Evolutionary conservation across 2,797 vertebrate species (phyloP).

Genomic region (Leptatherina wallacei): DNA sequence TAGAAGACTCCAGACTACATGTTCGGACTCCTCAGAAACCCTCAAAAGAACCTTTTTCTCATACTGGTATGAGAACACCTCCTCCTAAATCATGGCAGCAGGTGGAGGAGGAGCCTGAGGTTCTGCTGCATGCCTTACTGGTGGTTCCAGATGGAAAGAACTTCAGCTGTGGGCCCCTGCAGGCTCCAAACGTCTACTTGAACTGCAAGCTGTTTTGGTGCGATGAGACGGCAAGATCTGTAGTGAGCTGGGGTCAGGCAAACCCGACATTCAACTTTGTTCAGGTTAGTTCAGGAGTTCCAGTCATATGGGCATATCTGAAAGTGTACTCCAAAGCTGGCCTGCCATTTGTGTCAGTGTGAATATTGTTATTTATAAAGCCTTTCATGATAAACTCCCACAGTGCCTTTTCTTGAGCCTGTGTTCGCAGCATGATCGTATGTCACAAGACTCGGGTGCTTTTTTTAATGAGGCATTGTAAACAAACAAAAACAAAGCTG

Average conservation of each 20-base stretch:
- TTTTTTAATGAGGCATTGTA: background rate
- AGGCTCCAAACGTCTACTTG: slow-evolving; percentile 88
- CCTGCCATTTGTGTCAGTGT: background rate
- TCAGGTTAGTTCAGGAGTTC: slow-evolving; percentile 84
- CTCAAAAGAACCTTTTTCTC: background rate
- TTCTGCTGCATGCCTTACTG: slow-evolving; percentile 89
- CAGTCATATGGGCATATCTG: background rate
- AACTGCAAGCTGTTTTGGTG: slow-evolving; percentile 92
- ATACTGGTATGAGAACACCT: slow-evolving; percentile 22
- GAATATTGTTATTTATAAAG: background rate
- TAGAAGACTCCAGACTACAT: slow-evolving; percentile 39
- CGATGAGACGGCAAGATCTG: slow-evolving; percentile 86
- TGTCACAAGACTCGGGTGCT: background rate
- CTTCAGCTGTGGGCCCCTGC: slow-evolving; percentile 71
- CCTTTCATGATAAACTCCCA: too few relatives aligned
- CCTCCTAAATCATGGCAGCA: slow-evolving; percentile 10
- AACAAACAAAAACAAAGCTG: too few relatives aligned
- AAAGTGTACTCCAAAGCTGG: background rate
- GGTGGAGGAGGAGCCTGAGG: slow-evolving; percentile 65
- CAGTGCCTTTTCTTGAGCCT: background rate
- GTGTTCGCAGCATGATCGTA: background rate
- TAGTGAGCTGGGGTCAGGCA: slow-evolving; percentile 87
- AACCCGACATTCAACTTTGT: slow-evolving; percentile 89
- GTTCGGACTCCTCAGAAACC: slow-evolving; percentile 43
- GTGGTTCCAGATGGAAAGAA: slow-evolving; percentile 93